A percentile compares a stretch with the other conserved stretches of the same genome.
These are phyloP conservation scores for Oxyruncus cristatus DNA, from an alignment of 2,113 vertebrate species.

Conservation along the genomic window DNA sequence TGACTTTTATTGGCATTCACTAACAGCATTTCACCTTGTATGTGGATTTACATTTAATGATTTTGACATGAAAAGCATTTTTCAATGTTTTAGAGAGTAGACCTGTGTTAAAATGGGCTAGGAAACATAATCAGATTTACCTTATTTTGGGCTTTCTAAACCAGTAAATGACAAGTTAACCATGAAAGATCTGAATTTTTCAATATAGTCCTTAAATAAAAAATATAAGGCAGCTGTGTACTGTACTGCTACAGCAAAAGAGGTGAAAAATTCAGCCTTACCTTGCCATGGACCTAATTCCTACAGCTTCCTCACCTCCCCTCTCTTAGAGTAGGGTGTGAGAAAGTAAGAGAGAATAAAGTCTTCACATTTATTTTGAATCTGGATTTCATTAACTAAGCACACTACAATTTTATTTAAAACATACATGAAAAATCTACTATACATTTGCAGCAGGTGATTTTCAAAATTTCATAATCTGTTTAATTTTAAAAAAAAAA, in stretches of 20 bases:
- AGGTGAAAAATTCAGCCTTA: neutral
- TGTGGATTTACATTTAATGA: neutral
- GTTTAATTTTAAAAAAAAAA: neutral
- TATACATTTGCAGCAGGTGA: neutral
- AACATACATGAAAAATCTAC: neutral
- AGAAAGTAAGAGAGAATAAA: neutral
- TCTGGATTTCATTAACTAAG: neutral
- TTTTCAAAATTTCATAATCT: neutral
- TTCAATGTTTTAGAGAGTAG: neutral
- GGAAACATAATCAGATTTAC: neutral
- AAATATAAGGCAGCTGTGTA: neutral
- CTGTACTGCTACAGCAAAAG: neutral
- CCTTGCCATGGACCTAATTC: neutral
- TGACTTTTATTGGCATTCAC: slow-evolving; percentile 1
- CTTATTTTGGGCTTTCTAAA: neutral
- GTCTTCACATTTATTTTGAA: neutral
- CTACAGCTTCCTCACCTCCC: neutral
- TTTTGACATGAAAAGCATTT: slow-evolving; percentile 15
- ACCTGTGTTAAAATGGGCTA: neutral
- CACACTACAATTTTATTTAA: neutral
- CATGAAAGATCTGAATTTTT: neutral
- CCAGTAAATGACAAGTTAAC: neutral
- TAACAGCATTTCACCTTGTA: neutral
- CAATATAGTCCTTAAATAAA: neutral
- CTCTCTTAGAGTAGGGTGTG: neutral